These are phyloP conservation scores for Ploceus nigricollis DNA, from an alignment of 2,113 vertebrate species.

Conservation along the genomic window DNA sequence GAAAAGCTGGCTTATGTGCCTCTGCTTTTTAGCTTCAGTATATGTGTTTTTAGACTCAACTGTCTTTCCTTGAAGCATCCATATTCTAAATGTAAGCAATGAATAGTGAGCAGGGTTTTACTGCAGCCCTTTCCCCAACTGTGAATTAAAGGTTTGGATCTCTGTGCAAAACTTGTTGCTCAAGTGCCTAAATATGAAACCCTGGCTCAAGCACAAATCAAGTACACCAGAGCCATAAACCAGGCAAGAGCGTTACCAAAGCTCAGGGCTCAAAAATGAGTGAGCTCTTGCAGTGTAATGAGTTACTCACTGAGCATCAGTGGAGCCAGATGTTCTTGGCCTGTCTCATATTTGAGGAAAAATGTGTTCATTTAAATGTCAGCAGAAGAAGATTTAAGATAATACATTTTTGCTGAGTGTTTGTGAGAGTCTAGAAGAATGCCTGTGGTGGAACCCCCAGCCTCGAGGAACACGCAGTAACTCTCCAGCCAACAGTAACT, in stretches of 20 bases:
- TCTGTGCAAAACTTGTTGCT: background rate
- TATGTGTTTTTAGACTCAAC: background rate
- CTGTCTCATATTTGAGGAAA: constrained; percentile 10
- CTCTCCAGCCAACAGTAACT: background rate
- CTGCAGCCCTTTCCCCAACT: background rate
- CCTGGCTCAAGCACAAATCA: background rate
- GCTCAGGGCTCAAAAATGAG: background rate
- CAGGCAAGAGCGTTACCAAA: background rate
- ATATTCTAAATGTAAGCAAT: background rate
- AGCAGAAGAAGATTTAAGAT: constrained; percentile 38
- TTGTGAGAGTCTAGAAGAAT: background rate
- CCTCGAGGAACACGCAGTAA: background rate
- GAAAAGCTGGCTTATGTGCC: background rate
- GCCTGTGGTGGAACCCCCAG: constrained; percentile 18
- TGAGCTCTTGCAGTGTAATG: constrained; percentile 9
- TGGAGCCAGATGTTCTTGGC: constrained; percentile 27
- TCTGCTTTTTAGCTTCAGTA: background rate
- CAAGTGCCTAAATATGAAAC: background rate
- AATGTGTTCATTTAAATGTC: constrained; percentile 36
- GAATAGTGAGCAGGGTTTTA: background rate
- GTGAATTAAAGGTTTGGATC: background rate
- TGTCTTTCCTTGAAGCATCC: background rate
- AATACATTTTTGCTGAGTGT: constrained; percentile 4
- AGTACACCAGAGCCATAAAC: background rate
- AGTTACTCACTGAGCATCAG: constrained; percentile 2